These are phyloP conservation scores for Diacarnus erythraeanus DNA, from an alignment of 37 sponge, comb jelly and placozoan species.

Conservation along the genomic window DNA sequence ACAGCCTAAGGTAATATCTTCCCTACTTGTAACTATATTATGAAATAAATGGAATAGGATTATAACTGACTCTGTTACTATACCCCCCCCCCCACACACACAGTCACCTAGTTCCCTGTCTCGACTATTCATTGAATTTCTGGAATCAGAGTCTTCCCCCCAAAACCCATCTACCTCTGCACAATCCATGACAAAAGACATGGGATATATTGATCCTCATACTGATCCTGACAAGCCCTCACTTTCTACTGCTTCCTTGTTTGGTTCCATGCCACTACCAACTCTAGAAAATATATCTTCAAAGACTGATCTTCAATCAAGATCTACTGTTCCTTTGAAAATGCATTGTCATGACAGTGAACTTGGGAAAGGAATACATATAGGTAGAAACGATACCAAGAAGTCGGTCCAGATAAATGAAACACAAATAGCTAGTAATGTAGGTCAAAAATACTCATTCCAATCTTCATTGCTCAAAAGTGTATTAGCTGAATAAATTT, in stretches of 20 bases:
- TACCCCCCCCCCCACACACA: too few species aligned
- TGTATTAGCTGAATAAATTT: constrained; percentile 5
- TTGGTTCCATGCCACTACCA: not conserved
- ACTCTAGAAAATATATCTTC: too few species aligned
- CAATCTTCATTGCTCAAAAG: constrained; percentile 24
- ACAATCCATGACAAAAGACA: not conserved
- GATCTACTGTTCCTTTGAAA: too few species aligned
- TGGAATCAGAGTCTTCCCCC: constrained; percentile 66
- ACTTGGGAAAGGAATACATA: too few species aligned
- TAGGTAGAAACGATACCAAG: too few species aligned
- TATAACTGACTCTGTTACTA: too few species aligned
- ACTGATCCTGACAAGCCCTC: constrained; percentile 77
- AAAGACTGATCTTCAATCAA: too few species aligned
- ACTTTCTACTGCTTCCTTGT: constrained; percentile 49
- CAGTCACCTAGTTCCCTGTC: constrained; percentile 38
- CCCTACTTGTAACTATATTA: not conserved
- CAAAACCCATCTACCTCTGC: not conserved
- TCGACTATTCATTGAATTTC: constrained; percentile 68
- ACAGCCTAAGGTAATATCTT: not conserved
- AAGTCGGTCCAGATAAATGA: too few species aligned
- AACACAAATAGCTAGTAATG: too few species aligned
- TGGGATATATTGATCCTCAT: constrained; percentile 57
- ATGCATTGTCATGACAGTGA: too few species aligned
- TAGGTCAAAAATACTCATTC: too few species aligned
- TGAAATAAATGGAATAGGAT: not conserved